Evolutionary conservation across 2,113 vertebrate species (phyloP), one percentile per base, ranked within the genome.

Genomic region (Eulacestoma nigropectus): DNA sequence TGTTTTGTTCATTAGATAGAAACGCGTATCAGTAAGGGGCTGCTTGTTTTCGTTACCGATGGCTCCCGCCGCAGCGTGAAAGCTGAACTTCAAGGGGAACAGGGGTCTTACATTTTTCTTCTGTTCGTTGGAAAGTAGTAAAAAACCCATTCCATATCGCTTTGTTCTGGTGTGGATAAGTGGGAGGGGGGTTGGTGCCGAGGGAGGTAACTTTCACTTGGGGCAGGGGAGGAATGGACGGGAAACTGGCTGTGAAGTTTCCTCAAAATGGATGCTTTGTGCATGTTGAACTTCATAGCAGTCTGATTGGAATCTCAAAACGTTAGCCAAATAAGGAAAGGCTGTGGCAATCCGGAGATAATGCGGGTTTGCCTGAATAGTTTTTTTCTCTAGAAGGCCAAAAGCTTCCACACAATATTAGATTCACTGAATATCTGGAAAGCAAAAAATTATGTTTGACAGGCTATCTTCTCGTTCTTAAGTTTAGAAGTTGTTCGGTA

Each of bases 241-340:
- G 82, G 82, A 96, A 96, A 90, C 89, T 92, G 92, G 72, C 88
- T 95, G 67, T 94, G 84, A 96, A 97, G 95, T 97, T 97, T 96
- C 93, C 95, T 98, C 97, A 98, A 98, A 98, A 98, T 98, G 98
- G 98, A 97, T 98, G 97, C 98, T 98, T 98, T 98, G 98, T 98
- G 96, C 97, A 97, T 94, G 97, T 97, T 98, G 98, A 98, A 98
- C 98, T 98, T 98, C 98, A 98, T 98, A 98, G 98, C 97, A 95
- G 97, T 96, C 97, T 97, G 98, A 98, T 98, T 97, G 98, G 98
- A 98, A 98, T 98, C 98, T 97, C 98, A 95, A 97, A 96, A 96
- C 96, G 97, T 98, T 98, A 98, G 98, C 98, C 98, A 98, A 98
- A 98, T 98, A 98, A 98, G 98, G 98, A 98, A 97, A 98, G 98